Base-by-base conservation (phyloP, 2,113 vertebrate species). In the Sylvietta virens region DNA sequence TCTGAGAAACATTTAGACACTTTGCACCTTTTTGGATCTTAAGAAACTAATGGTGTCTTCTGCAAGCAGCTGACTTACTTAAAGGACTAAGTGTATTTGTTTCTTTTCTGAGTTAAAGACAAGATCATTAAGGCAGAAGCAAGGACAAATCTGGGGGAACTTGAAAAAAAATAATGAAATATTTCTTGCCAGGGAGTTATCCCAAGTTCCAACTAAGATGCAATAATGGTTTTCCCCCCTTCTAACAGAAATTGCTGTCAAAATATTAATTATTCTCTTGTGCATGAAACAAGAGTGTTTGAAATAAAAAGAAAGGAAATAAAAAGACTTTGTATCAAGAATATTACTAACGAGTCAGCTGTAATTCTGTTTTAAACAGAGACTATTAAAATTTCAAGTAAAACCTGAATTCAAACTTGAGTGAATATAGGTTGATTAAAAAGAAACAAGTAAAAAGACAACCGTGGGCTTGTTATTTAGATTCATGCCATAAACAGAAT, bases 251-350 rank as follows among this genome's bases (percentile, higher is more conserved):
- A 58, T 13, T 71, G 6, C 17, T 85, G 31, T 58, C 77, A 86
- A 30, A 37, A 26, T 65, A 66, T 92, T 95, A 95, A 92, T 95
- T 92, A 89, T 82, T n/a, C 7, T 86, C 39, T 24, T 86, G 44
- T 44, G 90, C 70, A 48, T 44, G 48, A 93, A 92, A 62, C 13
- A 87, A 28, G 1, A 23, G 10, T 20, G 10, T 57, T 80, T 74
- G 28, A 92, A 90, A 66, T 42, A 64, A 86, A 90, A 86, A 47
- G 10, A 45, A 76, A 53, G 16, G 31, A 71, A 90, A 47, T 31
- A 54, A 62, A 47, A 42, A 65, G 3, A 5, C 15, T 92, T 93
- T 96, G n/a, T 47, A 92, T 87, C 56, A 60, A 70, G 60, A 69
- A 31, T 65, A 81, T 44, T 60, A 30, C 48, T 85, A 45, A 33